phyloP scores from a whole-genome alignment of 2,113 vertebrate species.

The Urocolius indicus region DNA sequence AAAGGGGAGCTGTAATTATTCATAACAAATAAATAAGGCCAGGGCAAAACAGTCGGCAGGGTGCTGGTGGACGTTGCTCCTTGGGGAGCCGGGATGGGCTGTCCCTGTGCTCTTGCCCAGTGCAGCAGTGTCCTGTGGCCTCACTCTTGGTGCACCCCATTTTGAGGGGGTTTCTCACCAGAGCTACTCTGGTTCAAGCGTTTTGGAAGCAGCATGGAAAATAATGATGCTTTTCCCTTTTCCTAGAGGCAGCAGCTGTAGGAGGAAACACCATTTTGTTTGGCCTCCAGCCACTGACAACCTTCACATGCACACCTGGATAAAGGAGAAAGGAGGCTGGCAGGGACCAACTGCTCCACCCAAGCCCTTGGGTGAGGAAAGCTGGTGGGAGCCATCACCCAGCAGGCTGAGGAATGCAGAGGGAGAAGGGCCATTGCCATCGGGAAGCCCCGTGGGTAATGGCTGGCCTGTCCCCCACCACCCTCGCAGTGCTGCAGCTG shows the following conservation, averaged over 20 bases:
- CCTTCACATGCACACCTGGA: not conserved
- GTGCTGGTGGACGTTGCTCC: not conserved
- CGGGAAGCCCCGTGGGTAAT: accelerated
- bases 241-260: not conserved
- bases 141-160: accelerated
- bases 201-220: not conserved
- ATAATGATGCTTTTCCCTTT: not conserved
- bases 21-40: not conserved
- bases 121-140: accelerated
- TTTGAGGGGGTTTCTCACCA: accelerated
- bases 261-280: not conserved
- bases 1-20: not conserved
- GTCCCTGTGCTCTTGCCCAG: accelerated
- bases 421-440: accelerated
- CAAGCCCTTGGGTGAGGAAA: not conserved
- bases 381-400: not conserved
- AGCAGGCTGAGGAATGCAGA: not conserved
- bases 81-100: accelerated
- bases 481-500: not conserved
- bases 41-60: accelerated
- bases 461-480: not conserved
- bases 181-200: accelerated
- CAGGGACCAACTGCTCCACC: accelerated
- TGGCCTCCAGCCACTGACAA: accelerated
- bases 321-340: accelerated